phyloP scores from a whole-genome alignment of 2,797 vertebrate species.

The Naso thynnoides region DNA sequence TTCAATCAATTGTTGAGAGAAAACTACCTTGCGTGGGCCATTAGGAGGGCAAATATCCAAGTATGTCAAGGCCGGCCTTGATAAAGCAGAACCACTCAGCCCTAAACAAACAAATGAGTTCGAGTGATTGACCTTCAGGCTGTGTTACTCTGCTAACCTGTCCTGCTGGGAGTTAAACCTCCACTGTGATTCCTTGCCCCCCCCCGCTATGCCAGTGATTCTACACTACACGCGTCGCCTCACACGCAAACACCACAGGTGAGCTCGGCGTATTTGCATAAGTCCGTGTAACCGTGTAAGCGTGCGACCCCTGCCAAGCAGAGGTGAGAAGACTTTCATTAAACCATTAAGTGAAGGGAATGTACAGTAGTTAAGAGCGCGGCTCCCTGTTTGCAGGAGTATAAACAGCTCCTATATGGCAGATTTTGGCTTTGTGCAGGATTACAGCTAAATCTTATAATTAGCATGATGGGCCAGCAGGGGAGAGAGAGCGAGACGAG shows the following conservation, averaged over 20 bases:
- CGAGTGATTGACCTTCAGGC: conserved; percentile 80
- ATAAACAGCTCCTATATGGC: conserved; percentile 67
- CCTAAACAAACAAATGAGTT: conserved; percentile 74
- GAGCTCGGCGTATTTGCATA: conserved; percentile 75
- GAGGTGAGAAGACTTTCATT: conserved; percentile 61
- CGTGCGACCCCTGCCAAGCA: conserved; percentile 64
- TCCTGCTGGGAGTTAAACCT: conserved; percentile 80
- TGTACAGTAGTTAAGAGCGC: conserved; percentile 50
- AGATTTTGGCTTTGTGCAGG: conserved; percentile 75
- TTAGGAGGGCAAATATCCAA: conserved; percentile 66
- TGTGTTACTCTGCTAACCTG: conserved; percentile 74
- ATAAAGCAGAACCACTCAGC: conserved; percentile 58
- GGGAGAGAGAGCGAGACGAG: conserved; percentile 58
- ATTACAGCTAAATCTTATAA: conserved; percentile 85
- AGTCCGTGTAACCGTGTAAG: conserved; percentile 67
- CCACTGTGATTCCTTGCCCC: conserved; percentile 45
- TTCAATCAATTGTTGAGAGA: conserved; percentile 63
- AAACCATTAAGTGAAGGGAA: conserved; percentile 61
- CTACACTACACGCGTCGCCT: conserved; percentile 49
- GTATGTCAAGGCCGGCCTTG: conserved; percentile 64
- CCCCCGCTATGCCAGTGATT: conserved; percentile 59
- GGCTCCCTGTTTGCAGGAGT: conserved; percentile 52
- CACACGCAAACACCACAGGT: conserved; percentile 69
- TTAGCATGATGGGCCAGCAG: conserved; percentile 82
- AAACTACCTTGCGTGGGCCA: conserved; percentile 40